Conservation (phyloP, 2,113 vertebrate genomes). For the Petaurus breviceps region DNA sequence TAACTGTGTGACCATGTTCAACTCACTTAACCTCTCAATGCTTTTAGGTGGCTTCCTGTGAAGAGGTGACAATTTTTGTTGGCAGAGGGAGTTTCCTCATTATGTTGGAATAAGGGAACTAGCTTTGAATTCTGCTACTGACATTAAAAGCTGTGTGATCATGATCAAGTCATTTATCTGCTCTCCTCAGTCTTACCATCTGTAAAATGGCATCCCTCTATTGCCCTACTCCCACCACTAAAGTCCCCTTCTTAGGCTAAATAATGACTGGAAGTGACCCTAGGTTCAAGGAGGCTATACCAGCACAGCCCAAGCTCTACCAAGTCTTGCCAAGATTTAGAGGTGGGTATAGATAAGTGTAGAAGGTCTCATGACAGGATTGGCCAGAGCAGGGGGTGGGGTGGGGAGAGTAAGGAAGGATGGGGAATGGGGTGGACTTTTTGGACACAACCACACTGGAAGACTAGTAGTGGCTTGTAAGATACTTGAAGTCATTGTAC, state of each 20-base stretch:
- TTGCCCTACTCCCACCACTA: not conserved
- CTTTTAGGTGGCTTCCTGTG: no score
- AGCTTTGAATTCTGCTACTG: no score
- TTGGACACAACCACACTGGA: not conserved
- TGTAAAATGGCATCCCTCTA: not conserved
- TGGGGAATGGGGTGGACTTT: not conserved
- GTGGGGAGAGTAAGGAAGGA: not conserved
- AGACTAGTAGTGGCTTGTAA: not conserved
- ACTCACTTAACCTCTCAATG: no score
- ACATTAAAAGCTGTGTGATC: no score
- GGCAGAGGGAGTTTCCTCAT: no score
- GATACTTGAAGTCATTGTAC: not conserved
- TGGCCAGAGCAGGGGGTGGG: not conserved
- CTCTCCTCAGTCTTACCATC: not conserved
- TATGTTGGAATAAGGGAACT: no score
- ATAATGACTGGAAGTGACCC: no score
- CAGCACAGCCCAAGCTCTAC: no score
- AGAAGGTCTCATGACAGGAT: not conserved
- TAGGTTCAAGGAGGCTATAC: no score
- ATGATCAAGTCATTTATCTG: not conserved
- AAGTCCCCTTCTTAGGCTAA: not conserved
- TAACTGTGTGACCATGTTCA: no score
- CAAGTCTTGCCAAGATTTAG: no score
- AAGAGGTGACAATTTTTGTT: no score
- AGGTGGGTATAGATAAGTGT: not conserved